phyloP scores from a whole-genome alignment of 2,888 invertebrate species.

The Andrena chrysosceles region DNA sequence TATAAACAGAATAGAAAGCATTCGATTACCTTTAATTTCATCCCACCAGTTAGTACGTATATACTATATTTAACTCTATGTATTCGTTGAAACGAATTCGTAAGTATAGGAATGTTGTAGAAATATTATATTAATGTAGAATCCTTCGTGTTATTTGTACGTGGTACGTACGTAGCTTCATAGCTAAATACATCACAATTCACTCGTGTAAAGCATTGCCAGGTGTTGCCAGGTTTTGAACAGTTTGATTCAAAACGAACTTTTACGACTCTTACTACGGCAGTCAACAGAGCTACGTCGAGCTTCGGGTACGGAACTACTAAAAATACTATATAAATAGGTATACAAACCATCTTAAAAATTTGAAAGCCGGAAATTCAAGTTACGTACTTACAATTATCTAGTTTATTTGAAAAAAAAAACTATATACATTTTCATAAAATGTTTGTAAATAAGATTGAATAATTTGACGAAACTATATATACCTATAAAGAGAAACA shows the following conservation, averaged over 20 bases:
- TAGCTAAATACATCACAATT: not conserved
- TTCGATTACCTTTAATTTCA: conserved; percentile 28
- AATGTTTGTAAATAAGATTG: not conserved
- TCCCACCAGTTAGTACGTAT: not conserved
- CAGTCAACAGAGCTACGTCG: conserved; percentile 26
- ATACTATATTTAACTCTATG: too few species aligned
- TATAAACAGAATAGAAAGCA: not conserved
- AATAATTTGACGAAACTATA: conserved; percentile 13
- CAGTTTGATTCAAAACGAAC: conserved; percentile 36
- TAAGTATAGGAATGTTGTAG: too few species aligned
- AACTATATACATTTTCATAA: not conserved
- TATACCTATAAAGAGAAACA: conserved; percentile 8
- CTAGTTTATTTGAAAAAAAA: too few species aligned
- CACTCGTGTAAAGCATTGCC: not conserved
- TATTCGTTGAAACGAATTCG: too few species aligned
- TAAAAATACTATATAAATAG: too few species aligned
- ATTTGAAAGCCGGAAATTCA: conserved; percentile 7
- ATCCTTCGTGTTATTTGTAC: not conserved
- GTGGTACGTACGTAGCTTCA: too few species aligned
- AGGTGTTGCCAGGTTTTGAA: conserved; percentile 6
- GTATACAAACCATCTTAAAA: not conserved
- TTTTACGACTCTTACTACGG: conserved; percentile 38
- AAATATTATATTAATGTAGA: conserved; percentile 2
- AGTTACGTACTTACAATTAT: too few species aligned
- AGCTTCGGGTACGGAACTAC: too few species aligned